Evolutionary conservation across 2,888 invertebrate species (phyloP).

Genomic region (Clitarchus hookeri): DNA sequence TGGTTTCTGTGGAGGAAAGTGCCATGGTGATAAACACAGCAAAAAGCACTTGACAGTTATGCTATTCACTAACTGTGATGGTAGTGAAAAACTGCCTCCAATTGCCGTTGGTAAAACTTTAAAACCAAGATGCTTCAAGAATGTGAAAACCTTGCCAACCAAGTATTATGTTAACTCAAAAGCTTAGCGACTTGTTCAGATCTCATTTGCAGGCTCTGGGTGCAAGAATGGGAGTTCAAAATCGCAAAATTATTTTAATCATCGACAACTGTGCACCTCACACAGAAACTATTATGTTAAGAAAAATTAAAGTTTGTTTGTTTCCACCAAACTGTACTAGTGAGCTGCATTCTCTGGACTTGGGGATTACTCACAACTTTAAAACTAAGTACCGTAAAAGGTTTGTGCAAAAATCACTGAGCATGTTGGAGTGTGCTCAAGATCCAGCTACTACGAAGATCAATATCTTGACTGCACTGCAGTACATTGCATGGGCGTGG

Average conservation of each 20-base stretch:
- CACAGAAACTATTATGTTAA: background rate
- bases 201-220: conserved; percentile 25
- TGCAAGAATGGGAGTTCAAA: conserved; percentile 32
- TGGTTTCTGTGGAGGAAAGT: background rate
- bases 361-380: background rate
- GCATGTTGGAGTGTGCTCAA: too few species aligned
- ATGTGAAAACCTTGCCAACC: conserved; percentile 28
- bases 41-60: background rate
- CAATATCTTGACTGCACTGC: too few species aligned
- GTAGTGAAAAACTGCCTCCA: conserved; percentile 31
- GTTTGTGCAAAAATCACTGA: too few species aligned
- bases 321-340: conserved; percentile 31
- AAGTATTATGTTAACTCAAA: conserved; percentile 28
- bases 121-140: conserved; percentile 29
- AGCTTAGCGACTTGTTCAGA: conserved; percentile 23
- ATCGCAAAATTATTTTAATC: conserved; percentile 34
- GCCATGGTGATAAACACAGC: conserved; percentile 21
- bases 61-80: conserved; percentile 27
- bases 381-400: background rate
- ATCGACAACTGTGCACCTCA: conserved; percentile 32
- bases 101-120: conserved; percentile 34
- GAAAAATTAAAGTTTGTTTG: conserved; percentile 24
- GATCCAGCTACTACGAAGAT: too few species aligned
- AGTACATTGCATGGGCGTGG: too few species aligned
- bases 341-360: conserved; percentile 26